Percentiles rank a stretch among this genome's conserved stretches.
Evolutionary conservation across 2,797 vertebrate species (phyloP).

Genomic region (Leuciscus waleckii): DNA sequence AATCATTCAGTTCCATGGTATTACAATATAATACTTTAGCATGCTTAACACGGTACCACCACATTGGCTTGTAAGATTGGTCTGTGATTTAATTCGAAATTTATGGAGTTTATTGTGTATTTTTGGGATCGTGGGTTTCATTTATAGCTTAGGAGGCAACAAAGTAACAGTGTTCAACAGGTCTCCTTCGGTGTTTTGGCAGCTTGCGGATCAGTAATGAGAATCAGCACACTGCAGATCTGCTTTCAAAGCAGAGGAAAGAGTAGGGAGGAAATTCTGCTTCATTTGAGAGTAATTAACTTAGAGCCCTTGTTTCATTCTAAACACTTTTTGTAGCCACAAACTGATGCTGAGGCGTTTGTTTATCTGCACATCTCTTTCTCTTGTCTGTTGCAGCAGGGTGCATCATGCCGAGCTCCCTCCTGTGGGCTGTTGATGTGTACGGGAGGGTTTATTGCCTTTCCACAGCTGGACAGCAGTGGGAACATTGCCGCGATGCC

Average conservation of each 20-base stretch:
- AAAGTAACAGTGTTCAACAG: neutral
- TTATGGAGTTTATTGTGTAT: neutral
- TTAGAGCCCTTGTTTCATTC: neutral
- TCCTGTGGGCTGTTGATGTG: constrained; percentile 93
- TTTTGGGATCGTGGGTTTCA: neutral
- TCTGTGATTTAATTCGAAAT: neutral
- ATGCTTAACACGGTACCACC: neutral
- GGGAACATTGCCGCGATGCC: constrained; percentile 88
- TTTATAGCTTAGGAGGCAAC: neutral
- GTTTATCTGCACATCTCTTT: neutral
- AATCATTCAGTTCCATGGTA: neutral
- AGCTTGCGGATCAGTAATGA: neutral
- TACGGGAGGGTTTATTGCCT: constrained; percentile 91
- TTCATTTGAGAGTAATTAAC: neutral
- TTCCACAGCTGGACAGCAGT: constrained; percentile 88
- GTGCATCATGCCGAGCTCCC: constrained; percentile 82
- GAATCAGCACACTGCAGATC: neutral
- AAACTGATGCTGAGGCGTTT: neutral
- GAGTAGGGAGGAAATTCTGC: neutral
- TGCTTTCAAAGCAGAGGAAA: neutral
- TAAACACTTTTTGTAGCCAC: neutral
- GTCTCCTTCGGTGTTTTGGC: constrained; percentile 1
- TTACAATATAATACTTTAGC: neutral
- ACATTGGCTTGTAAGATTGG: neutral
- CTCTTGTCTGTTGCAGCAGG: constrained; percentile 61